Base-by-base conservation (phyloP, 2,888 invertebrate genomes). In the Toxonevra muliebris region DNA sequence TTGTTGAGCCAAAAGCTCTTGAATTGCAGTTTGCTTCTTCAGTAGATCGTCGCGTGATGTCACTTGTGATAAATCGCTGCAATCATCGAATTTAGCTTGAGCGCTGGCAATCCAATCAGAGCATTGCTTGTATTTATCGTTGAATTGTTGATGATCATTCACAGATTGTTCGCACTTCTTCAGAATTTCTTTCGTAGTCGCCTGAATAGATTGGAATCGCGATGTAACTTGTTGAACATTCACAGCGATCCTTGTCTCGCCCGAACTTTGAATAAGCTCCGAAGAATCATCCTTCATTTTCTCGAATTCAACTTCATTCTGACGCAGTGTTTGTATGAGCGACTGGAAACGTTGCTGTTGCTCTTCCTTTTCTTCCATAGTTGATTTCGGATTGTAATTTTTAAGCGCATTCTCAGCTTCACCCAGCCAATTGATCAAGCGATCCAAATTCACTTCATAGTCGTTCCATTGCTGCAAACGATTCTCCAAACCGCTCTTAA, bases 81-180 rank as follows among this genome's bases (percentile, higher is more conserved):
- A 90, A 61, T 88, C 88, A 66, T 92, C 90, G 74, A 91, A 92
- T 77, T 90, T 91, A 8, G 89, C 87, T 82, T 94, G 92, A 1
- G 93, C 91, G 53, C 90, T 87, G 66, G 91, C 89, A 41, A 96
- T 87, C 92, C 94, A 94, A 75, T 93, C 91, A 0, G 90, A 89
- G 76, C 94, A 95, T 79, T 94, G 92, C 66, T 92, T 91, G 79
- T 95, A 94, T 76, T 94, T 95, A 1, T 93, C 93, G 77, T 91
- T 89, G 79, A 92, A 96, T 0, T 88, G 87, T 70, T 90, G 89
- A 76, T 96, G 95, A 79, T 95, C 95, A 64, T 88, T 88, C 0
- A 94, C 91, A 8, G 95, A 92, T 86, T 95, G 94, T 77, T 96
- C 95, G 79, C 95, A 96, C 86, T 96, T 96, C 83, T 95, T 95